phyloP scores from a whole-genome alignment of 2,113 vertebrate genomes.

The Oophaga pumilio region DNA sequence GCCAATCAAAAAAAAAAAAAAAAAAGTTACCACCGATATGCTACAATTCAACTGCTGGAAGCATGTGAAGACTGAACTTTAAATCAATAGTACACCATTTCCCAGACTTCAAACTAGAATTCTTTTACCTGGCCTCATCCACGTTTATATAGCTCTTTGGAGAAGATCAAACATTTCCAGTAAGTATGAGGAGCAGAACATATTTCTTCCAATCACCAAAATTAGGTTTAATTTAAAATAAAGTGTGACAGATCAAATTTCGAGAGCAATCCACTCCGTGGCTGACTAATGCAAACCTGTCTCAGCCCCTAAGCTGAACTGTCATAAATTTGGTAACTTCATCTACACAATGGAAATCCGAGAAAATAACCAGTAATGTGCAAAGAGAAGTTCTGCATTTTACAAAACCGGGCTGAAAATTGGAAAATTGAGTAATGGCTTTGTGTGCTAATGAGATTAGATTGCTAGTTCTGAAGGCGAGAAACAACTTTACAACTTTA shows the following conservation, averaged over 20 bases:
- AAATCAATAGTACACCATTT: neutral
- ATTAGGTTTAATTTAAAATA: constrained; percentile 48
- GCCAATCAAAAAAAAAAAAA: neutral
- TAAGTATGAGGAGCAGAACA: constrained; percentile 14
- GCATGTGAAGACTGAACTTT: neutral
- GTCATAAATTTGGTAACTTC: constrained; percentile 46
- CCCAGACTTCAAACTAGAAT: neutral
- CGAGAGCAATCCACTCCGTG: constrained; percentile 18
- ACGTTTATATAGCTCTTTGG: constrained; percentile 9
- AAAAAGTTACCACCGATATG: neutral
- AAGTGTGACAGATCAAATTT: constrained; percentile 41
- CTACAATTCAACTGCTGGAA: neutral
- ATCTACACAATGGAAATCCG: neutral
- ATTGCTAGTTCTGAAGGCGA: neutral
- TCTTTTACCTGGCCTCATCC: constrained; percentile 24
- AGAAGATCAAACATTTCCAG: constrained; percentile 34
- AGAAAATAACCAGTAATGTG: neutral
- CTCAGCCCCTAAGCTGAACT: constrained; percentile 17
- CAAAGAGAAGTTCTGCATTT: neutral
- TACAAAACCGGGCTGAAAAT: neutral
- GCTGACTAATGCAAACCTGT: constrained; percentile 35
- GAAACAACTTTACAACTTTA: neutral
- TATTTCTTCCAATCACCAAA: constrained; percentile 39
- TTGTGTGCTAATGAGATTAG: neutral
- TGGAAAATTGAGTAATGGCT: neutral